Evolutionary conservation across 1,140 invertebrate genomes (phyloP), one percentile per base, ranked within the genome.

Genomic region (Hermetia illucens): DNA sequence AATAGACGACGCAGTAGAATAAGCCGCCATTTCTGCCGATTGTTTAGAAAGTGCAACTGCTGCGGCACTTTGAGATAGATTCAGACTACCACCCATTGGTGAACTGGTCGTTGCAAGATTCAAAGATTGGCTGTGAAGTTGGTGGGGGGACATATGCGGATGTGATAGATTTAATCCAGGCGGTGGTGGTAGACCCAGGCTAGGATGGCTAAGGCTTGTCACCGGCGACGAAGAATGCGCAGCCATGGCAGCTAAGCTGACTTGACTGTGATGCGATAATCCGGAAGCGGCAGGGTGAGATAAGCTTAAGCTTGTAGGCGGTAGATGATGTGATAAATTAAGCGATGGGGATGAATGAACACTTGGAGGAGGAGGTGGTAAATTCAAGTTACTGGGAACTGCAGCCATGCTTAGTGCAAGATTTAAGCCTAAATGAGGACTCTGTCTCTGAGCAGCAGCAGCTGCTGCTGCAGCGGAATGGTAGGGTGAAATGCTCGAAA

Each of bases 101-200:
- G n/a, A n/a, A n/a, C n/a, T n/a, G n/a, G n/a, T n/a, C n/a, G n/a
- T n/a, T n/a, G n/a, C n/a, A n/a, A n/a, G n/a, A n/a, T n/a, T n/a
- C n/a, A n/a, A n/a, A n/a, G n/a, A 21, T 13, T 10, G 39, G 41
- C n/a, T 21, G 18, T 5, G 31, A 13, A 45, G 38, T 33, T 30
- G 44, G 34, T 36, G 17, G 33, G 3, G 55, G 25, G 55, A 58
- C 20, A 58, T 55, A 30, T 58, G 55, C n/a, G 55, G 48, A 44
- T 58, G 55, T 10, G 50, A 51, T 33, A 58, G 33, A 45, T 55
- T 58, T 25, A 58, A 41, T 31, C 55, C 53, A 33, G 58, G 55
- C 4, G 54, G 55, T 41, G 58, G 55, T 41, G 58, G 49, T 8
- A 56, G 43, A 1, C 52, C 50, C 8, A 58, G 29, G 1, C 50